These are phyloP conservation scores for Leucoraja erinaceus DNA, from an alignment of 2,113 vertebrate species.

Conservation along the genomic window DNA sequence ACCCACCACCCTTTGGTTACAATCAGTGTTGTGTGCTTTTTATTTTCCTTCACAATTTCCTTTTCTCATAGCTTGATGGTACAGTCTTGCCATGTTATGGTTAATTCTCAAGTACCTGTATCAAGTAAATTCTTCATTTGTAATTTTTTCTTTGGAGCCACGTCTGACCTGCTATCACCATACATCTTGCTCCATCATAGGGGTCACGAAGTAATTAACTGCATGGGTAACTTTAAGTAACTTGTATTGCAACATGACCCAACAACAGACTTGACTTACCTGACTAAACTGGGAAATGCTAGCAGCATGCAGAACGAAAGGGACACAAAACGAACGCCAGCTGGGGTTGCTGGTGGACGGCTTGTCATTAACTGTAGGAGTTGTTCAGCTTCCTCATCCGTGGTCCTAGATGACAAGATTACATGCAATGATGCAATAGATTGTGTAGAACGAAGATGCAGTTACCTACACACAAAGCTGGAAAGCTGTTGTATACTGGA, in stretches of 20 bases:
- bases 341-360: slow-evolving; percentile 87
- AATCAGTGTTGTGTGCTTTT: not conserved
- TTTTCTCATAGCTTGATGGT: not conserved
- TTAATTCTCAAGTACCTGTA: not conserved
- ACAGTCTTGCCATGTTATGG: not conserved
- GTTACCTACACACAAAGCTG: not conserved
- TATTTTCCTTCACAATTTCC: not conserved
- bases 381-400: slow-evolving; percentile 92
- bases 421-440: not conserved
- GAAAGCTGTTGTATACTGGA: not conserved
- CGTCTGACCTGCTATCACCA: not conserved
- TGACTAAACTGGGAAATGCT: slow-evolving; percentile 90
- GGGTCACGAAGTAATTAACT: not conserved
- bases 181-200: not conserved
- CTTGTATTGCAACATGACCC: not conserved
- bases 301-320: slow-evolving; percentile 93
- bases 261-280: slow-evolving; percentile 55
- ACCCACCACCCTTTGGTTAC: not conserved
- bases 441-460: not conserved
- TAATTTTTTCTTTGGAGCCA: not conserved
- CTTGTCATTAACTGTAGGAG: slow-evolving; percentile 94
- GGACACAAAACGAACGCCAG: slow-evolving; percentile 91
- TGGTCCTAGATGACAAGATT: slow-evolving; percentile 63
- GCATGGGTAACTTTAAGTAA: not conserved
- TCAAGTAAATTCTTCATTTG: not conserved